These are phyloP conservation scores for Eptesicus fuscus DNA, from an alignment of 2,113 vertebrate genomes.

Conservation along the genomic window DNA sequence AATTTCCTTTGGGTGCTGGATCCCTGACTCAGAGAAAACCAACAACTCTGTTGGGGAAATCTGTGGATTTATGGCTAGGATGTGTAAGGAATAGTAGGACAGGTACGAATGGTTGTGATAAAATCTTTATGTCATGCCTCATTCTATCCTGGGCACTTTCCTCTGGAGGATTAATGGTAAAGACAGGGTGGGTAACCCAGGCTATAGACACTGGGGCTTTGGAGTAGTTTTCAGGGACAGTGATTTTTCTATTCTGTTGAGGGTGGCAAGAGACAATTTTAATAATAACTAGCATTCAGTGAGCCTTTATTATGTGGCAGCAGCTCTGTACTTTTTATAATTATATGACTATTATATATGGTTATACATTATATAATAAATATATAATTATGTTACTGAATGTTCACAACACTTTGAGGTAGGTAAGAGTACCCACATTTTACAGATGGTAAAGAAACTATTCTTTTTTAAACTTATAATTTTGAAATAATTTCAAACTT, in stretches of 20 bases:
- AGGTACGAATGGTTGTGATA: neutral
- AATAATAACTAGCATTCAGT: neutral
- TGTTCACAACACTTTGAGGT: neutral
- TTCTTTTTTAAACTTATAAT: neutral
- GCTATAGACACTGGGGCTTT: neutral
- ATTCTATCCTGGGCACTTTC: neutral
- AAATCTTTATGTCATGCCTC: neutral
- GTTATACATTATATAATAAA: neutral
- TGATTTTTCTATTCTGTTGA: neutral
- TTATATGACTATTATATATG: neutral
- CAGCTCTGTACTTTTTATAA: neutral
- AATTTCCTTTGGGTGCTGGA: neutral
- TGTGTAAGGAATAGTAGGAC: neutral
- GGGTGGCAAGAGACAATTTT: neutral
- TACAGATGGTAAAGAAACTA: neutral
- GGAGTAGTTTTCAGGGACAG: neutral
- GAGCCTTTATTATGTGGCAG: neutral
- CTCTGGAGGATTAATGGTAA: neutral
- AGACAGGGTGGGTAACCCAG: neutral
- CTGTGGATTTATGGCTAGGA: neutral
- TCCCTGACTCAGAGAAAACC: neutral
- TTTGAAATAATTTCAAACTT: slow-evolving; percentile 41
- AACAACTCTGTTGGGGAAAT: neutral
- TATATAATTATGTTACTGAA: slow-evolving; percentile 18
- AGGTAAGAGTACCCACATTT: neutral